These are phyloP conservation scores for Esox lucius DNA, from an alignment of 2,797 vertebrate species.

Conservation along the genomic window DNA sequence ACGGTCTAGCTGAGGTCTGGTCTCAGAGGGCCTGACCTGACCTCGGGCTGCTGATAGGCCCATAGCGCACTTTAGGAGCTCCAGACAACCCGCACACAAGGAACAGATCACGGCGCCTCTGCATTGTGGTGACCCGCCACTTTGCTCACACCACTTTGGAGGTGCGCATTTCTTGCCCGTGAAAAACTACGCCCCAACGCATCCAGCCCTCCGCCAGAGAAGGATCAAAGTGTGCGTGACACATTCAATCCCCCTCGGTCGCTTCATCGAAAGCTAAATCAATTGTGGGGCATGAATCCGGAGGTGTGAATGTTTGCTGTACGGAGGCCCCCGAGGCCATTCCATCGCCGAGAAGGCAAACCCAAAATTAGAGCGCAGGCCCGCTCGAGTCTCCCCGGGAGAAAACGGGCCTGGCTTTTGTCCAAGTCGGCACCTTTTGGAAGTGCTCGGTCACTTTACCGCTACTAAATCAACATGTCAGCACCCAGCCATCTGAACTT, in stretches of 20 bases:
- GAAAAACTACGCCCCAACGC: background rate
- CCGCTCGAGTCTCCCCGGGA: constrained; percentile 68
- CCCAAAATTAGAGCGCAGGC: constrained; percentile 71
- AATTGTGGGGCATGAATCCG: constrained; percentile 51
- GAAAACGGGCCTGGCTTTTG: constrained; percentile 74
- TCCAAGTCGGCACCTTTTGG: constrained; percentile 82
- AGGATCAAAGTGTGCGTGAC: constrained; percentile 20
- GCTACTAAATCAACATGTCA: constrained; percentile 83
- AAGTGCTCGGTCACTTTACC: constrained; percentile 77
- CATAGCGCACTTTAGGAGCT: constrained; percentile 1
- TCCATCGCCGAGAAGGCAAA: constrained; percentile 55
- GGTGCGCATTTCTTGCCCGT: constrained; percentile 2
- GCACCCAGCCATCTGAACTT: constrained; percentile 72
- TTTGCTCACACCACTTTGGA: background rate
- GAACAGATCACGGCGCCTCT: background rate
- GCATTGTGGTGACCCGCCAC: background rate
- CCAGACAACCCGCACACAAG: constrained; percentile 5
- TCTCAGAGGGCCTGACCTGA: constrained; percentile 23
- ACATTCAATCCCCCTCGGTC: constrained; percentile 21
- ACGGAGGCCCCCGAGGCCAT: constrained; percentile 52
- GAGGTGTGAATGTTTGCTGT: constrained; percentile 74
- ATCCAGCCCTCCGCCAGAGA: background rate
- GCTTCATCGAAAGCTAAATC: constrained; percentile 37
- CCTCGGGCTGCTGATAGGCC: constrained; percentile 8
- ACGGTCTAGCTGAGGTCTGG: constrained; percentile 11